phyloP scores from a whole-genome alignment of 2,113 vertebrate species.

The Sapayoa aenigma region DNA sequence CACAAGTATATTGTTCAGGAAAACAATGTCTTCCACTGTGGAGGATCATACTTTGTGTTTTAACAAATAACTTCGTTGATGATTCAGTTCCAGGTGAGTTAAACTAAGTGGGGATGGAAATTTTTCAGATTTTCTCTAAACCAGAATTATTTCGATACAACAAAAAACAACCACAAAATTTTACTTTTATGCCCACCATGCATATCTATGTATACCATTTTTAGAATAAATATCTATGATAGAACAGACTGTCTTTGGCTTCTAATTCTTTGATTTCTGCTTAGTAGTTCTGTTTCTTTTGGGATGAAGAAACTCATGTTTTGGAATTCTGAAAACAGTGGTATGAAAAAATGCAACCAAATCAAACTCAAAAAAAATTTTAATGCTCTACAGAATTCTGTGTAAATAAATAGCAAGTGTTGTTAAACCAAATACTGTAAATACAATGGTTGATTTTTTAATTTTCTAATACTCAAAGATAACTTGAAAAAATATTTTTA shows the following conservation, averaged over 20 bases:
- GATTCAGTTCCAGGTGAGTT: background rate
- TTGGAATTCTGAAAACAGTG: background rate
- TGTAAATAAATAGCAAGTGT: background rate
- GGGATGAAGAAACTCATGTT: background rate
- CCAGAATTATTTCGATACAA: background rate
- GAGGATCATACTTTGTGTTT: background rate
- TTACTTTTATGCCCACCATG: background rate
- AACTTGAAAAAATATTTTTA: background rate
- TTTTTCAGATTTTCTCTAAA: background rate
- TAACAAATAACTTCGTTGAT: background rate
- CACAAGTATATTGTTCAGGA: background rate
- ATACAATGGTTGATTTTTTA: background rate
- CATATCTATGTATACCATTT: background rate
- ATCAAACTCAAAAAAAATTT: background rate
- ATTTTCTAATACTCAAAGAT: background rate
- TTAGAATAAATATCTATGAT: background rate
- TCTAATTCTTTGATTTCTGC: background rate
- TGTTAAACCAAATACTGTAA: background rate
- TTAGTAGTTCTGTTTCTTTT: background rate
- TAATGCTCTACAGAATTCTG: background rate
- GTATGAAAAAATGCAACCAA: background rate
- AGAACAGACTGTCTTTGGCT: background rate
- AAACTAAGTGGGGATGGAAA: background rate
- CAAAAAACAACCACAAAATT: background rate
- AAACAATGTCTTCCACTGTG: background rate